phyloP scores from a whole-genome alignment of 2,888 invertebrate genomes.

The Stenurella melanura region DNA sequence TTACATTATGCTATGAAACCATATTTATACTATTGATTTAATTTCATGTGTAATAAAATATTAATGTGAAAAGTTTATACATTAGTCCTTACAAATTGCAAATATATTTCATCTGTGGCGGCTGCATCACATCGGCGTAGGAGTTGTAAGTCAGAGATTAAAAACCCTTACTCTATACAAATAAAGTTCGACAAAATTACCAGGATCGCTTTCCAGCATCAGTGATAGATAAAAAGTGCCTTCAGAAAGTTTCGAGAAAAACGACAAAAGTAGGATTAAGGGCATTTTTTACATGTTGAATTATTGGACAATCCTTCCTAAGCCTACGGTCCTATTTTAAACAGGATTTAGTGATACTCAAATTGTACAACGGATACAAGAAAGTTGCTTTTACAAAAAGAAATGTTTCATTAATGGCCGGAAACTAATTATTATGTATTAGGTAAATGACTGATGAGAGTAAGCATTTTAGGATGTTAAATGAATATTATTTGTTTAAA shows the following conservation, averaged over 20 bases:
- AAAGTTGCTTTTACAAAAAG: background rate
- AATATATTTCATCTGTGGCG: conserved; percentile 7
- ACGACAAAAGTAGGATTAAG: conserved; percentile 24
- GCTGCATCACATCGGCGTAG: background rate
- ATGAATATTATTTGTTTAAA: too few species aligned
- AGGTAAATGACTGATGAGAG: background rate
- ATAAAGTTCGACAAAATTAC: conserved; percentile 23
- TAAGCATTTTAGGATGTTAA: background rate
- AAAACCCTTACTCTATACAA: conserved; percentile 22
- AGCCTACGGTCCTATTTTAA: conserved; percentile 16
- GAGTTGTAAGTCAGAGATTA: conserved; percentile 14
- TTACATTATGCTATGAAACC: background rate
- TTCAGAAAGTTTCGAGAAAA: conserved; percentile 24
- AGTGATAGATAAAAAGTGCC: conserved; percentile 23
- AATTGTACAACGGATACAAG: background rate
- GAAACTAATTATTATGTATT: background rate
- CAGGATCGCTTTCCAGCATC: conserved; percentile 14
- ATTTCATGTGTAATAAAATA: background rate
- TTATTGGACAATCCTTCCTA: conserved; percentile 27
- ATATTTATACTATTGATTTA: background rate
- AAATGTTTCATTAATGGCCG: conserved; percentile 7
- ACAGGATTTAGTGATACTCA: conserved; percentile 14
- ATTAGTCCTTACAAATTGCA: background rate
- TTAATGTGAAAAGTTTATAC: conserved; percentile 1
- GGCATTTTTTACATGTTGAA: conserved; percentile 25